Evolutionary conservation across 2,797 vertebrate genomes (phyloP).

Genomic region (Myripristis jacobus): DNA sequence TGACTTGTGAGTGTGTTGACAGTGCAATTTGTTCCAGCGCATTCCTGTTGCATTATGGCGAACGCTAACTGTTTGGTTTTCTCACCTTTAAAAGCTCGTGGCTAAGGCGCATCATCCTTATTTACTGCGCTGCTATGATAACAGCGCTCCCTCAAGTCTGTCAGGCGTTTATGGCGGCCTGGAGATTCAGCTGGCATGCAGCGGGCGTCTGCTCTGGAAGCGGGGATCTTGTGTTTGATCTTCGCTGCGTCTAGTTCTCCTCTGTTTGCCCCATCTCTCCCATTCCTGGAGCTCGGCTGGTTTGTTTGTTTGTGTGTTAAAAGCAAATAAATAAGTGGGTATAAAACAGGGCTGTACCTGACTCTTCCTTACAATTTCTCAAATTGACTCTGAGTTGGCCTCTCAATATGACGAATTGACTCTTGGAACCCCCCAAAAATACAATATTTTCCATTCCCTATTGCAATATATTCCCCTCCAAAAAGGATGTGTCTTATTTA

Average conservation of each 20-base stretch:
- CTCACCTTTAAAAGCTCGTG: constrained; percentile 34
- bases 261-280: constrained; percentile 14
- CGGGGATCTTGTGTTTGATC: constrained; percentile 47
- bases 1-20: constrained; percentile 43
- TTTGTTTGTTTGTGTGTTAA: too few species aligned
- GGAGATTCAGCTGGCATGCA: constrained; percentile 61
- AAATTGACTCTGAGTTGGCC: too few species aligned
- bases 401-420: too few species aligned
- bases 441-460: neutral
- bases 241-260: constrained; percentile 30
- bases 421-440: constrained; percentile 5
- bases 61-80: constrained; percentile 17
- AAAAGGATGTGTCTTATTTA: too few species aligned
- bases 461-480: too few species aligned
- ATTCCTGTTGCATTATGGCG: constrained; percentile 35
- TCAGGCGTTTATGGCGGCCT: constrained; percentile 43
- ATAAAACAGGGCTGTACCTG: too few species aligned
- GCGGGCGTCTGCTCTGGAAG: constrained; percentile 59
- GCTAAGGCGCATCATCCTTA: constrained; percentile 53
- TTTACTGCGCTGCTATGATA: constrained; percentile 66
- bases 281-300: too few species aligned
- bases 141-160: constrained; percentile 55
- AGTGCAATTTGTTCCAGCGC: constrained; percentile 41
- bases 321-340: too few species aligned
- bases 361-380: too few species aligned